These are phyloP conservation scores for Hirtodrosophila duncani DNA, from an alignment of 2,888 invertebrate genomes.

Conservation along the genomic window DNA sequence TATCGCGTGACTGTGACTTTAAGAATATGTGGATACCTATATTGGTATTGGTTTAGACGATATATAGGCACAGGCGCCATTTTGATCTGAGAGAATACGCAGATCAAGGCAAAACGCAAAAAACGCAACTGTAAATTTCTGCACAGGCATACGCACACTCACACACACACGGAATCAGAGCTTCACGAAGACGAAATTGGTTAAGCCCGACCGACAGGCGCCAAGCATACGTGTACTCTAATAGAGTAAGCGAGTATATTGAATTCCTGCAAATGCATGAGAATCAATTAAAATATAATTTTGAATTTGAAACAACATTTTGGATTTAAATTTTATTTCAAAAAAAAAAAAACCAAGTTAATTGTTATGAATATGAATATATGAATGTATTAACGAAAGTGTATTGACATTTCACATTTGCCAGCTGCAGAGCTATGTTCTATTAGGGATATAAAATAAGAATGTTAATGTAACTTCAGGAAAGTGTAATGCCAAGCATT, in stretches of 20 bases:
- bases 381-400: background rate
- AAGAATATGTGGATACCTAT: no score
- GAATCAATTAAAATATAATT: no score
- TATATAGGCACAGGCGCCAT: no score
- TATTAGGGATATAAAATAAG: slow-evolving; percentile 3
- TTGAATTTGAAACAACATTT: slow-evolving; percentile 60
- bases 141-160: slow-evolving; percentile 6
- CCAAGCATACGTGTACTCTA: slow-evolving; percentile 18
- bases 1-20: no score
- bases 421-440: slow-evolving; percentile 24
- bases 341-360: no score
- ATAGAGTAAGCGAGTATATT: slow-evolving; percentile 55
- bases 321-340: no score
- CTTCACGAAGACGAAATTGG: no score
- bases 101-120: no score
- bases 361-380: no score
- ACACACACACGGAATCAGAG: background rate
- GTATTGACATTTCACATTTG: slow-evolving; percentile 30
- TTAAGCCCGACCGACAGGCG: slow-evolving; percentile 11
- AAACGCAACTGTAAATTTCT: slow-evolving; percentile 7
- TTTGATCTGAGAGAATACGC: no score
- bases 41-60: no score
- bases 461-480: slow-evolving; percentile 79
- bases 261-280: no score
- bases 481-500: slow-evolving; percentile 89